Evolutionary conservation across 2,797 vertebrate genomes (phyloP).

Genomic region (Xyrichtys novacula): DNA sequence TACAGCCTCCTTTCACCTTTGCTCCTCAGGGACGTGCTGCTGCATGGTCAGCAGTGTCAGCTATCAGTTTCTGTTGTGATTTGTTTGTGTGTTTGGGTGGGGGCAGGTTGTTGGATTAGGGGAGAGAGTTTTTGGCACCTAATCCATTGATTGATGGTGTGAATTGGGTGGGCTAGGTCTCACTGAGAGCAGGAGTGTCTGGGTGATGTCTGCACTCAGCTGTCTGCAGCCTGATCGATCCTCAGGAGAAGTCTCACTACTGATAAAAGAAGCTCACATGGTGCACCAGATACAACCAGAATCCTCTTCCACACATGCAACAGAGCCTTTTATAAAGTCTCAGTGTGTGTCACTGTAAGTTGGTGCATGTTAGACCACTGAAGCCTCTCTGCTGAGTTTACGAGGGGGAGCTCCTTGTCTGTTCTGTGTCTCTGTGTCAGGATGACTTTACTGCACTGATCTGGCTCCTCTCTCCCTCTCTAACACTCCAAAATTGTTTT

Average conservation of each 20-base stretch:
- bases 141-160: conserved; percentile 78
- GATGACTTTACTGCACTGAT: conserved; percentile 79
- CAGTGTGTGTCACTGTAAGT: conserved; percentile 35
- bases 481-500: conserved; percentile 49
- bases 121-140: conserved; percentile 71
- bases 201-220: conserved; percentile 61
- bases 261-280: conserved; percentile 63
- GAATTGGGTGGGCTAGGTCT: conserved; percentile 74
- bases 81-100: conserved; percentile 68
- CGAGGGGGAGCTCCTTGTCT: conserved; percentile 72
- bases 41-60: conserved; percentile 29
- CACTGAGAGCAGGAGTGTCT: conserved; percentile 65
- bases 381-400: conserved; percentile 72
- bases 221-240: conserved; percentile 69
- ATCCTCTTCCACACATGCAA: conserved; percentile 20
- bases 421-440: conserved; percentile 80
- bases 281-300: conserved; percentile 40
- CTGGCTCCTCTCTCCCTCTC: conserved; percentile 73
- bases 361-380: conserved; percentile 43
- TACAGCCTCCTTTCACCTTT: conserved; percentile 51
- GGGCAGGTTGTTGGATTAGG: conserved; percentile 60
- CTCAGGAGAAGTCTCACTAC: conserved; percentile 42
- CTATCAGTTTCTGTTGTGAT: conserved; percentile 48
- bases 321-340: conserved; percentile 17
- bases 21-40: conserved; percentile 35